These are phyloP conservation scores for Carcina quercana DNA, from an alignment of 2,888 invertebrate species.

Conservation along the genomic window DNA sequence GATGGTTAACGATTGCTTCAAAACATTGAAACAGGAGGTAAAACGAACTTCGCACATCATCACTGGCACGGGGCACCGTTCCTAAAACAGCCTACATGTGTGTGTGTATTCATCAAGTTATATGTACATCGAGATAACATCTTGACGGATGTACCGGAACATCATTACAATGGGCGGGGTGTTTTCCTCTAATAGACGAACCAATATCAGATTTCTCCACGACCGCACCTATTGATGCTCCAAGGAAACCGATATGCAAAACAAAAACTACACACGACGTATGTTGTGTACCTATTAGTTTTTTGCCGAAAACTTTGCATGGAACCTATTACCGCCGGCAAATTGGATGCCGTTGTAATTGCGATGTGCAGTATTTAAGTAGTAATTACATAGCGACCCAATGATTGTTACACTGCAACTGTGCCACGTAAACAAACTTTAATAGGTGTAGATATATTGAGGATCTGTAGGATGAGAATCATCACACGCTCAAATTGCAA, in stretches of 20 bases:
- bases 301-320: constrained; percentile 46
- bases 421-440: too few species aligned
- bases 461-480: too few species aligned
- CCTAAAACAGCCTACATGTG: too few species aligned
- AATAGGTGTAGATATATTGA: too few species aligned
- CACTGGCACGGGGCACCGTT: too few species aligned
- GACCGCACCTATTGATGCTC: constrained; percentile 44
- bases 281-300: constrained; percentile 45
- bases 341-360: constrained; percentile 59
- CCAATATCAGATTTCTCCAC: constrained; percentile 38
- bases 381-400: constrained; percentile 44
- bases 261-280: constrained; percentile 58
- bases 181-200: constrained; percentile 61
- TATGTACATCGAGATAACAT: constrained; percentile 58
- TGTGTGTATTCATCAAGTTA: constrained; percentile 47
- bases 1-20: too few species aligned
- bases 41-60: too few species aligned
- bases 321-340: constrained; percentile 53
- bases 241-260: constrained; percentile 58
- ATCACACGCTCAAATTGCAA: too few species aligned
- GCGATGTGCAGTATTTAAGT: constrained; percentile 50
- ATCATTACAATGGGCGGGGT: constrained; percentile 56
- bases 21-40: too few species aligned
- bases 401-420: too few species aligned
- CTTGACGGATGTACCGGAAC: constrained; percentile 62